Percentiles rank a stretch among this genome's conserved stretches.
Evolutionary conservation across 2,113 vertebrate genomes (phyloP).

Genomic region (Cyprinodon variegatus): DNA sequence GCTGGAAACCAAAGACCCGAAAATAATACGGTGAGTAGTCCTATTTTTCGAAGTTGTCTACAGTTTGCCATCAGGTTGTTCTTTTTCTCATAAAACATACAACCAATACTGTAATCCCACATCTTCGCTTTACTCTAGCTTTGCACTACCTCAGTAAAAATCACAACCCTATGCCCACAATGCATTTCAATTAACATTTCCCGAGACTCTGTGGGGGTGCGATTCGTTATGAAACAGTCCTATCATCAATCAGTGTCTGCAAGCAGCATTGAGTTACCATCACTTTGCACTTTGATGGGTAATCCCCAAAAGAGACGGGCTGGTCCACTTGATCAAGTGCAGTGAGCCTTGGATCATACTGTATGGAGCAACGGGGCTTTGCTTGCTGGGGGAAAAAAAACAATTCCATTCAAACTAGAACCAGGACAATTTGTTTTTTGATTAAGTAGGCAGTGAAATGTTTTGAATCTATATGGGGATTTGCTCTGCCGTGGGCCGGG

Average conservation of each 20-base stretch:
- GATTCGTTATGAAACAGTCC: conserved; percentile 71
- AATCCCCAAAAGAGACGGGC: conserved; percentile 73
- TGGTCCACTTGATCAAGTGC: conserved; percentile 82
- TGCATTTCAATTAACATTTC: conserved; percentile 80
- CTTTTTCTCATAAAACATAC: conserved; percentile 12
- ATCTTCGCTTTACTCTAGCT: conserved; percentile 39
- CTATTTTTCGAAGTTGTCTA: conserved; percentile 16
- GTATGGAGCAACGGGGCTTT: conserved; percentile 60
- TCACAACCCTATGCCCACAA: conserved; percentile 62
- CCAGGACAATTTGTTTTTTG: conserved; percentile 71
- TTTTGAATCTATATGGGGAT: conserved; percentile 65
- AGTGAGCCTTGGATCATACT: conserved; percentile 67
- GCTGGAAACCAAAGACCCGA: conserved; percentile 42
- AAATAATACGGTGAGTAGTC: conserved; percentile 57
- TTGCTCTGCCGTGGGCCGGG: conserved; percentile 44
- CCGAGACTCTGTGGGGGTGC: conserved; percentile 65
- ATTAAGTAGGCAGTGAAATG: conserved; percentile 72
- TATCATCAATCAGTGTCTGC: conserved; percentile 83
- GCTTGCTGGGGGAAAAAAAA: conserved; percentile 41
- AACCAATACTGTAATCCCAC: background rate
- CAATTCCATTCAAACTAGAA: conserved; percentile 63
- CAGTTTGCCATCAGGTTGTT: conserved; percentile 33
- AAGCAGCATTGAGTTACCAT: conserved; percentile 77
- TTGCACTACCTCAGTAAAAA: conserved; percentile 30
- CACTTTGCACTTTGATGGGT: conserved; percentile 80